A percentile compares a stretch with the other conserved stretches of the same genome.
phyloP scores from a whole-genome alignment of 2,113 vertebrate species.

The Ivindomyrus marchei region DNA sequence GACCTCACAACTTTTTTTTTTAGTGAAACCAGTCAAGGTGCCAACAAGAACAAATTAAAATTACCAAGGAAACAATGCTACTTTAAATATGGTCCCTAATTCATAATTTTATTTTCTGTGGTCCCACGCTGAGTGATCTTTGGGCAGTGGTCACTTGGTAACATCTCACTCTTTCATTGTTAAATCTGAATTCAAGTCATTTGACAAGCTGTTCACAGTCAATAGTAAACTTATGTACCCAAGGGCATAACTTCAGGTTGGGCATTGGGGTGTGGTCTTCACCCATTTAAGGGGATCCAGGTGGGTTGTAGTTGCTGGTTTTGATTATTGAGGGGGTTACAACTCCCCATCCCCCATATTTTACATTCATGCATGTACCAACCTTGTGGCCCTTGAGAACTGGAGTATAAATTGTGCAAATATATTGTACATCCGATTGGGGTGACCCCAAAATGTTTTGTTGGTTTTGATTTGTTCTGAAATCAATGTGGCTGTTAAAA shows the following conservation, averaged over 20 bases:
- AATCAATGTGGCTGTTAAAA: slow-evolving; percentile 21
- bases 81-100: neutral
- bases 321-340: neutral
- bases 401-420: neutral
- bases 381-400: neutral
- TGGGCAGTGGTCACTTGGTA: neutral
- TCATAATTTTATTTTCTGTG: neutral
- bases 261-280: neutral
- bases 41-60: neutral
- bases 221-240: neutral
- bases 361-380: neutral
- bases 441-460: slow-evolving; percentile 6
- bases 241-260: neutral
- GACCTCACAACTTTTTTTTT: neutral
- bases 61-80: neutral
- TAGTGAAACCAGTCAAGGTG: neutral
- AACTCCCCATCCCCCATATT: neutral
- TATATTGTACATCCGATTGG: neutral
- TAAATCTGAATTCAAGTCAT: neutral
- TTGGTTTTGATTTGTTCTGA: neutral
- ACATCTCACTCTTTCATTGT: neutral
- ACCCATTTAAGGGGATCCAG: neutral
- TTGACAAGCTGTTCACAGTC: neutral
- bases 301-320: neutral
- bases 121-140: neutral